phyloP scores from a whole-genome alignment of 1,140 invertebrate genomes.

The Sycophila sp. region DNA sequence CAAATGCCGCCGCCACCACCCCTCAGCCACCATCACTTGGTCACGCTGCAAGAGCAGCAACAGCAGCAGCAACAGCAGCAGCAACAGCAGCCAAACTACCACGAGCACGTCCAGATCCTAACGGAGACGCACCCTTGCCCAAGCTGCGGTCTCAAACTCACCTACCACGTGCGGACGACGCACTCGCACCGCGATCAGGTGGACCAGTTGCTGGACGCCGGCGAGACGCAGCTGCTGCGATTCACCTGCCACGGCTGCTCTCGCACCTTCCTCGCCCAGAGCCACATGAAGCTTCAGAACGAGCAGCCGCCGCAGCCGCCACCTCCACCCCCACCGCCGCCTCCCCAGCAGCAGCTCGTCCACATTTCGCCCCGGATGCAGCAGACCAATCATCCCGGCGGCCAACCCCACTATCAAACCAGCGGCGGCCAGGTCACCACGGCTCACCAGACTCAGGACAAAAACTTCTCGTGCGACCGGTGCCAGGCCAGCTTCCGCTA shows the following conservation, averaged over 20 bases:
- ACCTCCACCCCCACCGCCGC: conserved; percentile 7
- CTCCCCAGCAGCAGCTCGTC: not conserved
- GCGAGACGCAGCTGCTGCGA: conserved; percentile 45
- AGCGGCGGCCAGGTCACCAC: not conserved
- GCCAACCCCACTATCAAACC: conserved; percentile 16
- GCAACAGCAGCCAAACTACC: conserved; percentile 44
- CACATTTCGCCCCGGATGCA: conserved; percentile 11
- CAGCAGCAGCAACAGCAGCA: conserved; percentile 42
- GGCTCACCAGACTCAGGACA: conserved; percentile 43
- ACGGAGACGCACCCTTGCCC: conserved; percentile 58
- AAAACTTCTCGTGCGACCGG: conserved; percentile 59
- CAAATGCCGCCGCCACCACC: conserved; percentile 47
- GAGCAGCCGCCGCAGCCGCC: conserved; percentile 50
- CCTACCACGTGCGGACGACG: conserved; percentile 60
- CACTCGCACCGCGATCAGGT: conserved; percentile 48
- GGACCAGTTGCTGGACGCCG: conserved; percentile 35
- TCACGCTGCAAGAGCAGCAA: conserved; percentile 44
- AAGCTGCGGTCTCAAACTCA: conserved; percentile 60
- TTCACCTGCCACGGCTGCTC: conserved; percentile 58
- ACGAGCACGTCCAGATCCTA: conserved; percentile 55
- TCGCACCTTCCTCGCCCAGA: conserved; percentile 52
- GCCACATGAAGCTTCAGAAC: conserved; percentile 56
- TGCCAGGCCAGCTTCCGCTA: conserved; percentile 64
- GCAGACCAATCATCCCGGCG: not conserved
- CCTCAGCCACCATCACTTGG: conserved; percentile 26